Evolutionary conservation across 1,140 invertebrate species (phyloP), one percentile per base, ranked within the genome.

Genomic region (Aplysia californica): DNA sequence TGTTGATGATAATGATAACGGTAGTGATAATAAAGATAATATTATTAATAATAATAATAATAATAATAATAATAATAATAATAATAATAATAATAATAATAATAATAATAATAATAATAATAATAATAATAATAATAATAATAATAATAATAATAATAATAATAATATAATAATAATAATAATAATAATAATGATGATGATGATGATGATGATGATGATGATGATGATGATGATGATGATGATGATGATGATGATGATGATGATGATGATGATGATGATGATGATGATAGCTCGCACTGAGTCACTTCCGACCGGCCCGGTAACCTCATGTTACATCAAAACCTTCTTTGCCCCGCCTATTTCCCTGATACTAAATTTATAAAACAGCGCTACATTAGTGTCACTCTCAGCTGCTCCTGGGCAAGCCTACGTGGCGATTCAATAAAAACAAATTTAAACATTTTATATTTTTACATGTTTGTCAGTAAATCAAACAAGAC

Each of bases 181-280:
- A 3, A n/a, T 20, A 29, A 29, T 3, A 26, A 35, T 31, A 33
- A 38, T 39, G 39, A 21, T 41, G 23, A 41, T 21, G 2, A 6
- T 18, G 23, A 69, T 21, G 50, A 21, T 18, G 33, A 3, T 21
- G 5, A 50, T 41, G 35, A 50, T 36, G 6, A 67, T 21, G 33
- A 35, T 26, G 26, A 18, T 67, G 26, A 33, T 67, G 33, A 36
- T n/a, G 41, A 67, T 15, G 65, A 67, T 38, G 65, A 29, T 35
- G 65, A 35, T 35, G 26, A 67, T 67, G 65, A 33, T 67, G 65
- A 67, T 67, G 65, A 67, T 67, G 65, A 67, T 50, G 68, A 70
- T 44, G 68, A 70, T 70, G 31, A 50, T 70, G 68, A 72, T 58
- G 44, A 68, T 67, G 44, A 77, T 78, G 41, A 70, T 38, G 0